Base-by-base conservation (phyloP, 53 echinoderm and acorn worm species). In the Stichopus horrens region DNA sequence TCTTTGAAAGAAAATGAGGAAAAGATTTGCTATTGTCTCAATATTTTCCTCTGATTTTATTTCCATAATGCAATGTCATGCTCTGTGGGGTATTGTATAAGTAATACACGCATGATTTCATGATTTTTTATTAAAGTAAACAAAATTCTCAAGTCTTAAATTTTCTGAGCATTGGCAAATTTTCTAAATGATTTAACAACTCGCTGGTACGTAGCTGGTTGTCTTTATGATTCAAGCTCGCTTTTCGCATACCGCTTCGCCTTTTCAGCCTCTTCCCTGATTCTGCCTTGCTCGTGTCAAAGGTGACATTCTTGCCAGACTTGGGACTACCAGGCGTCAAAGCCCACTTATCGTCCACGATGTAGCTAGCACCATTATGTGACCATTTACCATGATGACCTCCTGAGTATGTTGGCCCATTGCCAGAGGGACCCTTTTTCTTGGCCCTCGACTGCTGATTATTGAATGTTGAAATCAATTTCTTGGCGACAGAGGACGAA, bases 151-250 rank as follows among this genome's bases (percentile, higher is more conserved):
- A 71, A 21, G 74, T 73, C 58, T 90, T 90, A 58, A 86, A 60
- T 58, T 86, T 89, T 21, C 89, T 91, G 52, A 95, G 91, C 23
- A 91, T 56, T 53, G 95, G 92, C 16, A 95, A 86, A 83, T 93
- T 95, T 21, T 92, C 90, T 5, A 96, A 74, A 21, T 96, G 94
- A 57, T 90, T 76, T 16, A 92, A 79, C 16, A 96, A 82, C 55
- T 96, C 92, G 58, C 91, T 93, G 9, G 94, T 91, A 21, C 88
- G 89, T 59, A 93, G 73, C 76, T 92, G 91, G 10, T 21, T 57
- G 13, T 66, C 86, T 9, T 87, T 74, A 53, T 37, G 37, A 21
- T 74, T 73, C 14, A 53, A 16, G 54, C 75, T 87, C n/a, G 55
- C 19, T 53, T 87, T 74, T 55, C 74, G n/a, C 87, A 51, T 55